These are phyloP conservation scores for Potorous gilbertii DNA, from an alignment of 2,797 vertebrate genomes.

Conservation along the genomic window DNA sequence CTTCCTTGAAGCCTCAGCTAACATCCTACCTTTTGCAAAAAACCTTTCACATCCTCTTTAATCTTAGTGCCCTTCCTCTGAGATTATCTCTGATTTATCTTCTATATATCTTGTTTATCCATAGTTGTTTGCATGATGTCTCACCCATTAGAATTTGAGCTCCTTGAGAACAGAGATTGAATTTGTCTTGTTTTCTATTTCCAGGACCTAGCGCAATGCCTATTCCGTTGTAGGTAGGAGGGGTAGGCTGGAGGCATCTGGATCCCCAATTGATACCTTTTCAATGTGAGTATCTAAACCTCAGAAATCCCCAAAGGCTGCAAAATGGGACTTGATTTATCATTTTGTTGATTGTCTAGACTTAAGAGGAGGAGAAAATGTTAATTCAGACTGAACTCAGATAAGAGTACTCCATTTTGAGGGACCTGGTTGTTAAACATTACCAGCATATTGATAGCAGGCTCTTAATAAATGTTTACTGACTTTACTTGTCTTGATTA, in stretches of 20 bases:
- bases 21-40: neutral
- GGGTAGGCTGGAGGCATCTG: neutral
- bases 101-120: neutral
- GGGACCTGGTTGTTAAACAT: neutral
- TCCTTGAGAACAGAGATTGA: neutral
- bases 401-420: neutral
- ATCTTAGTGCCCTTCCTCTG: neutral
- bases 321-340: neutral
- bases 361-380: neutral
- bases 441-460: neutral
- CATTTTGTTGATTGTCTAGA: neutral
- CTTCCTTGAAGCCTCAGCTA: neutral
- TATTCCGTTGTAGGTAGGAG: neutral
- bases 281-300: neutral
- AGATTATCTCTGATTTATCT: neutral
- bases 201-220: neutral
- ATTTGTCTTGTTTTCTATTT: neutral
- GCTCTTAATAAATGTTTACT: neutral
- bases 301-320: neutral
- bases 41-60: neutral
- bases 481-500: neutral
- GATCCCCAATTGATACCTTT: neutral
- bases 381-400: neutral
- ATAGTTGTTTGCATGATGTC: neutral
- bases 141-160: neutral